These are phyloP conservation scores for Anastatus disparis DNA, from an alignment of 1,140 invertebrate genomes.

Conservation along the genomic window DNA sequence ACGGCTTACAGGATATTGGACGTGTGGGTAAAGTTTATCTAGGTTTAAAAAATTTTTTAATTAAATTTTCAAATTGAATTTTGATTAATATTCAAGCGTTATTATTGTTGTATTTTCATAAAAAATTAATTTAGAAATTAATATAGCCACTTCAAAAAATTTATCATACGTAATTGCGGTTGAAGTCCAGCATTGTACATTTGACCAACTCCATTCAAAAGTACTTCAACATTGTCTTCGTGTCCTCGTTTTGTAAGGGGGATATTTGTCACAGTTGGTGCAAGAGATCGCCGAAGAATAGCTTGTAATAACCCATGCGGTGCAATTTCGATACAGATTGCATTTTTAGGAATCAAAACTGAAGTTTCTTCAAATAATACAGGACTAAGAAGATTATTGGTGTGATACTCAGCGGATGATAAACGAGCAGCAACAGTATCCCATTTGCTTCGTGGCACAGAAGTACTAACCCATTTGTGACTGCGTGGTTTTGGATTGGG, in stretches of 20 bases:
- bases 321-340: slow-evolving; percentile 84
- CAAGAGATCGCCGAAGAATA: slow-evolving; percentile 72
- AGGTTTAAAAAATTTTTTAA: no score
- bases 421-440: slow-evolving; percentile 72
- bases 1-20: slow-evolving; percentile 77
- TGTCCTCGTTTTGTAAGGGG: slow-evolving; percentile 82
- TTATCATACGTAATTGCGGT: slow-evolving; percentile 65
- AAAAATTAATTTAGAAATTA: background rate
- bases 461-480: slow-evolving; percentile 87
- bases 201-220: slow-evolving; percentile 79
- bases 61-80: background rate
- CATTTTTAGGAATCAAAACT: slow-evolving; percentile 79
- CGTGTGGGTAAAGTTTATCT: slow-evolving; percentile 70
- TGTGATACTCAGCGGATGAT: slow-evolving; percentile 92
- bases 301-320: slow-evolving; percentile 82
- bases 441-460: slow-evolving; percentile 83
- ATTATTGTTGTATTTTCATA: background rate
- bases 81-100: background rate
- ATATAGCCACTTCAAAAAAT: background rate
- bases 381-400: slow-evolving; percentile 87
- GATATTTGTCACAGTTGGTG: slow-evolving; percentile 73
- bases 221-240: slow-evolving; percentile 76
- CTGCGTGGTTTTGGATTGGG: slow-evolving; percentile 77
- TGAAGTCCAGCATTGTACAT: slow-evolving; percentile 75
- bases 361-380: slow-evolving; percentile 89